Base-by-base conservation (phyloP, 2,888 invertebrate species). In the Sarcophaga caerulescens region DNA sequence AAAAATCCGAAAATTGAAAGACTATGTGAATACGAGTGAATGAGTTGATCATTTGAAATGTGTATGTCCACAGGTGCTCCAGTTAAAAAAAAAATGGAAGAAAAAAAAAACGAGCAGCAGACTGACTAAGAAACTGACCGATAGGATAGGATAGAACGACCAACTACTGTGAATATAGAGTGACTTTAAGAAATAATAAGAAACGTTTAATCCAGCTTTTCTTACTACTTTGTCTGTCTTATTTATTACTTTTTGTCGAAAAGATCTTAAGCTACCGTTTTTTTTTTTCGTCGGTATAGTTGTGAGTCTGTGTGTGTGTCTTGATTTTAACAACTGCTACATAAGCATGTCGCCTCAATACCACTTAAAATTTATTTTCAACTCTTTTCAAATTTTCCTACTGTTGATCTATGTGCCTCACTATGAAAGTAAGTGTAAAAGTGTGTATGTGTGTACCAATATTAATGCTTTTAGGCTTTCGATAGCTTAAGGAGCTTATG, bases 181-280 rank as follows among this genome's bases (percentile, higher is more conserved):
- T 81, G 81, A 81, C 84, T 75, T 45, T 44, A 76, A 60, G 23
- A 66, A 76, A 76, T 45, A 65, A 63, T 52, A 47, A 63, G 52
- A 74, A 81, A 73, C 66, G 25, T 85, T 85, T 84, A 81, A 81
- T 84, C 81, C 84, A 84, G 70, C 75, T 60, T 75, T 47, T 75
- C 69, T 68, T 69, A 14, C 75, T 68, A 21, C 70, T 68, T 71
- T 71, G 65, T 76, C 81, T 81, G 76, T 57, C 59, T 82, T 77
- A 45, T 77, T 81, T 84, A 73, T 81, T 77, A 66, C 71, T 85
- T 81, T 76, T 81, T 77, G 73, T 81, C 25, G 76, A 62, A 87
- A 80, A 85, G 78, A 87, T 85, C 82, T 85, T 77, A 85, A 81
- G 87, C 84, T 87, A 82, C 84, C 82, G 84, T 85, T 82, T 84